Base-by-base conservation (phyloP, 1,140 invertebrate species). In the Drusus annulatus region DNA sequence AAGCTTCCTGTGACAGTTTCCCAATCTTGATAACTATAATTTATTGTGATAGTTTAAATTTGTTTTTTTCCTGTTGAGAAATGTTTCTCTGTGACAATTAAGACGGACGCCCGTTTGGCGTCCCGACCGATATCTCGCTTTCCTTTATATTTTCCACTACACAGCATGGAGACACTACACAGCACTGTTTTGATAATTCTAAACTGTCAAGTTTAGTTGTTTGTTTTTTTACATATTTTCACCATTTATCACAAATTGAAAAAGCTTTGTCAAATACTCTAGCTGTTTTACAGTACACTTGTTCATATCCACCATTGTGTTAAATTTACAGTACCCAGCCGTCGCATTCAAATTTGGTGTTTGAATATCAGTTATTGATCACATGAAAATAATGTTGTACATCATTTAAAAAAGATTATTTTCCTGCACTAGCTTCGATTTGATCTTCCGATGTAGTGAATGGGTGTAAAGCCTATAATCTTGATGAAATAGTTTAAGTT, bases 401-500 rank as follows among this genome's bases (percentile, higher is more conserved):
- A 36, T 36, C 31, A 36, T 36, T 36, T 36, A 7, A 45, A 45
- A 45, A 45, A 13, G 36, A 45, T 45, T 45, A 45, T 45, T 45
- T 7, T 45, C 36, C 8, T 45, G 13, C 36, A 45, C 36, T 45
- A 45, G 1, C 10, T 45, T 45, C 0, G 36, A 45, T 10, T 45
- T 45, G 36, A 45, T 13, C 36, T 45, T 45, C 10, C 13, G 36
- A 45, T 45, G 8, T 45, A 45, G 36, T 45, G 36, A 45, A 13
- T 45, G 36, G 36, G 36, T 45, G 36, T 13, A 45, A 45, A 45
- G 36, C 10, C 36, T 45, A 45, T 10, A 45, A 45, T 45, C 36
- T 45, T 45, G 36, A 13, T 60, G 8, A 58, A 60, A 8, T 68
- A 68, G 28, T 68, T 36, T 68, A 68, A 68, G 63, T 68, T 68